Evolutionary conservation across 2,797 vertebrate species (phyloP).

Genomic region (Clarias laeviceps): DNA sequence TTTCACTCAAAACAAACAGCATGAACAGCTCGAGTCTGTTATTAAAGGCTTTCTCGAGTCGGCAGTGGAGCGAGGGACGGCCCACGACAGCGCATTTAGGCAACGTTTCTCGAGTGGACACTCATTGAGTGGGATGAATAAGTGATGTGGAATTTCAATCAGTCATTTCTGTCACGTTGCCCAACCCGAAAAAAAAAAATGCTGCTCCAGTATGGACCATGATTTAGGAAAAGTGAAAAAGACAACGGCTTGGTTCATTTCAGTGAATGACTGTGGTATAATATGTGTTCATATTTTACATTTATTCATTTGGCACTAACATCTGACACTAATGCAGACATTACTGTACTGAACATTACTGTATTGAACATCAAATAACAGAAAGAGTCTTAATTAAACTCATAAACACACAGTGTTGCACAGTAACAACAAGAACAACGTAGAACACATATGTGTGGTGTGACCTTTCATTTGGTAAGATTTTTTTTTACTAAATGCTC

Average conservation of each 20-base stretch:
- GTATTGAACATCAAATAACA: neutral
- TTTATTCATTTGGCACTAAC: constrained; percentile 4
- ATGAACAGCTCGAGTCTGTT: constrained; percentile 70
- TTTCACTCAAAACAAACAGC: constrained; percentile 81
- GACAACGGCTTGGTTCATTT: constrained; percentile 41
- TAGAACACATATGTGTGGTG: neutral
- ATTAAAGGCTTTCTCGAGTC: constrained; percentile 78
- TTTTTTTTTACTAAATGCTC: neutral
- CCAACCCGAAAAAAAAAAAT: constrained; percentile 57
- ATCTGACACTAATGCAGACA: neutral
- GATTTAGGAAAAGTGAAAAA: constrained; percentile 47
- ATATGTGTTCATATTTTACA: constrained; percentile 6
- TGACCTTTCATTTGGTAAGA: neutral
- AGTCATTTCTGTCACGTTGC: constrained; percentile 66
- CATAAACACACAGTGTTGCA: neutral
- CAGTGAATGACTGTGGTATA: constrained; percentile 37
- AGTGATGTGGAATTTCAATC: constrained; percentile 73
- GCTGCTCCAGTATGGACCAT: constrained; percentile 13
- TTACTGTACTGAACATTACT: neutral
- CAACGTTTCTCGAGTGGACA: constrained; percentile 69
- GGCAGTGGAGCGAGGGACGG: constrained; percentile 69
- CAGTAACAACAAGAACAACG: neutral
- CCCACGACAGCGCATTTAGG: constrained; percentile 70
- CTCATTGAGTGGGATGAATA: constrained; percentile 72
- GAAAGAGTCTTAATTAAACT: neutral